Evolutionary conservation across 2,888 invertebrate species (phyloP).

Genomic region (Barypeithes pellucidus): DNA sequence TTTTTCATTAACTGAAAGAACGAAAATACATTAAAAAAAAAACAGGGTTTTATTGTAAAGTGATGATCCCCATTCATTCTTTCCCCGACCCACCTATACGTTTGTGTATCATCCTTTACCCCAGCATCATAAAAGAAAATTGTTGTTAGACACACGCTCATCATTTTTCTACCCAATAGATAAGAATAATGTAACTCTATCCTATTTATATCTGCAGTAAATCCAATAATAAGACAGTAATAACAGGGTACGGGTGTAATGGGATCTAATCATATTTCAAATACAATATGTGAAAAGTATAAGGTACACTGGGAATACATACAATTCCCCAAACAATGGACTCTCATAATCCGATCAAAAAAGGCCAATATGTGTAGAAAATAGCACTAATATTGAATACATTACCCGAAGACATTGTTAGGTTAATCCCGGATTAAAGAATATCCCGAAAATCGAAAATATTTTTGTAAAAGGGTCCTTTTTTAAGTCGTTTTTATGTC

Average conservation of each 20-base stretch:
- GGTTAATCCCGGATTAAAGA: constrained; percentile 65
- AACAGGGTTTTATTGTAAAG: too few species aligned
- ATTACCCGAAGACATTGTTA: constrained; percentile 65
- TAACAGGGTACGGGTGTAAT: constrained; percentile 46
- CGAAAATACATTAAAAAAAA: too few species aligned
- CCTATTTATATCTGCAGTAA: constrained; percentile 19
- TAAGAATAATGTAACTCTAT: constrained; percentile 31
- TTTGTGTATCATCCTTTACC: too few species aligned
- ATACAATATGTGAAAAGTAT: constrained; percentile 41
- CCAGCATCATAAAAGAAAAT: background rate
- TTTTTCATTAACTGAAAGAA: too few species aligned
- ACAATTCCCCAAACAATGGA: constrained; percentile 54
- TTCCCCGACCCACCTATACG: too few species aligned
- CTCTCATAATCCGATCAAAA: constrained; percentile 65
- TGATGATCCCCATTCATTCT: too few species aligned
- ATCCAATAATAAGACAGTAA: constrained; percentile 46
- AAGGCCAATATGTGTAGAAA: constrained; percentile 68
- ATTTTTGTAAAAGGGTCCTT: constrained; percentile 56
- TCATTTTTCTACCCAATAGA: constrained; percentile 10
- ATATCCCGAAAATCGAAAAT: constrained; percentile 58
- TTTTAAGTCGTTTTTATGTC: constrained; percentile 59
- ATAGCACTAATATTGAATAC: constrained; percentile 69
- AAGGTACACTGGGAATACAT: constrained; percentile 38
- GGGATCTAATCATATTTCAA: constrained; percentile 39
- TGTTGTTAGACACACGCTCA: background rate